phyloP scores from a whole-genome alignment of 2,888 invertebrate genomes.

The Hirtodrosophila alboralis region DNA sequence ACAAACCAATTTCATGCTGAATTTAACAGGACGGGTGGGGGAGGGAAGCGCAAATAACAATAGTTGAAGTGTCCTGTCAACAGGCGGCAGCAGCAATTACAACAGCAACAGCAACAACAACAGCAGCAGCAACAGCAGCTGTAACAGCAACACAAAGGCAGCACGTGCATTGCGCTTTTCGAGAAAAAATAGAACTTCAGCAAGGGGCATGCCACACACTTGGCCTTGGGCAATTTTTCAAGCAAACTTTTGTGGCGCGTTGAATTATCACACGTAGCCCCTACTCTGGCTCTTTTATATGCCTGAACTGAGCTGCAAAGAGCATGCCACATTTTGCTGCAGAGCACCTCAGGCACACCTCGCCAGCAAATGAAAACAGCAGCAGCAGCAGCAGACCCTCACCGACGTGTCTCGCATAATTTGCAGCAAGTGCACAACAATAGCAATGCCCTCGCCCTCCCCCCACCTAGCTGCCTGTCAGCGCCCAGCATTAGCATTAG shows the following conservation, averaged over 20 bases:
- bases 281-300: neutral
- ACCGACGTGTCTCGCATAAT: slow-evolving; percentile 76
- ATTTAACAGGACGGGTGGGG: slow-evolving; percentile 69
- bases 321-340: no score
- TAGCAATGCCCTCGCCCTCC: slow-evolving; percentile 39
- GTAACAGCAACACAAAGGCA: slow-evolving; percentile 59
- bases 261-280: slow-evolving; percentile 68
- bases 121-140: slow-evolving; percentile 28
- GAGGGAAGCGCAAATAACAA: slow-evolving; percentile 68
- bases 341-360: slow-evolving; percentile 74
- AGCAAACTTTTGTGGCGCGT: slow-evolving; percentile 67
- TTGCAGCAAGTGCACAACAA: slow-evolving; percentile 76
- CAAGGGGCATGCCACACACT: slow-evolving; percentile 54
- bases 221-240: slow-evolving; percentile 72
- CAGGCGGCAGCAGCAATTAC: slow-evolving; percentile 68
- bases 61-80: slow-evolving; percentile 83
- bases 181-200: slow-evolving; percentile 1
- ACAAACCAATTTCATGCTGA: slow-evolving; percentile 83
- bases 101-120: slow-evolving; percentile 37
- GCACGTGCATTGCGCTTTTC: slow-evolving; percentile 81
- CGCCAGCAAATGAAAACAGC: slow-evolving; percentile 40
- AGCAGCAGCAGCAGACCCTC: slow-evolving; percentile 10
- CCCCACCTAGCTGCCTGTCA: slow-evolving; percentile 38
- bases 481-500: slow-evolving; percentile 60
- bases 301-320: no score